Conservation (phyloP, 2,797 vertebrate genomes). For the Ceryle rudis region DNA sequence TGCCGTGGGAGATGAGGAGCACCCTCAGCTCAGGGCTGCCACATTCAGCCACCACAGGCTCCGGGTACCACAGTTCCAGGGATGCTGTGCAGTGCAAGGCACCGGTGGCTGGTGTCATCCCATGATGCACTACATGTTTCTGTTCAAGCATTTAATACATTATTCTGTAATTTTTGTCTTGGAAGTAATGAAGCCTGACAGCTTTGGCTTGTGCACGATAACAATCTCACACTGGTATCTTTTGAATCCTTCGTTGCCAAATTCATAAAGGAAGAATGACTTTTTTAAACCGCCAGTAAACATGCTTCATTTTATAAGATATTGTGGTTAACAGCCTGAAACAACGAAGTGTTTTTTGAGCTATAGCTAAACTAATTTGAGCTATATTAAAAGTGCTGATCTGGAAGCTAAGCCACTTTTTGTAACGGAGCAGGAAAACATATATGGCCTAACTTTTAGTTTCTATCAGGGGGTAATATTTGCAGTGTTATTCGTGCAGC, state of each 20-base stretch:
- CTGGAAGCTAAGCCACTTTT: constrained; percentile 16
- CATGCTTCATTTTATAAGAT: constrained; percentile 76
- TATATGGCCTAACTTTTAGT: background rate
- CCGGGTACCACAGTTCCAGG: background rate
- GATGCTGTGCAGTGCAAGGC: constrained; percentile 41
- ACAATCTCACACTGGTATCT: constrained; percentile 73
- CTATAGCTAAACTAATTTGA: constrained; percentile 71
- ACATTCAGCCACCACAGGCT: background rate
- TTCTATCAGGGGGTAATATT: background rate
- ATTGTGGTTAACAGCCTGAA: constrained; percentile 76
- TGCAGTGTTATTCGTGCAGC: background rate
- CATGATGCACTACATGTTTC: background rate
- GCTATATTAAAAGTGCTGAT: constrained; percentile 62
- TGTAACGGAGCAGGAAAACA: background rate
- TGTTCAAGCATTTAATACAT: constrained; percentile 58
- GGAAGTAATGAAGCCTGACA: constrained; percentile 80
- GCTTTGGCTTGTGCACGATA: constrained; percentile 71
- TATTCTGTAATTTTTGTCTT: constrained; percentile 78
- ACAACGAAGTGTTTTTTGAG: constrained; percentile 56
- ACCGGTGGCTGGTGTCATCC: constrained; percentile 62
- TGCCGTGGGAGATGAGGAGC: background rate
- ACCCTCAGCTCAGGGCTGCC: background rate
- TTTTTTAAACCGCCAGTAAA: constrained; percentile 72
- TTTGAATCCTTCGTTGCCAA: constrained; percentile 75
- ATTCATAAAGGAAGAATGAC: constrained; percentile 75